Base-by-base conservation (phyloP, 2,797 vertebrate species). In the Enteromius anoplus region DNA sequence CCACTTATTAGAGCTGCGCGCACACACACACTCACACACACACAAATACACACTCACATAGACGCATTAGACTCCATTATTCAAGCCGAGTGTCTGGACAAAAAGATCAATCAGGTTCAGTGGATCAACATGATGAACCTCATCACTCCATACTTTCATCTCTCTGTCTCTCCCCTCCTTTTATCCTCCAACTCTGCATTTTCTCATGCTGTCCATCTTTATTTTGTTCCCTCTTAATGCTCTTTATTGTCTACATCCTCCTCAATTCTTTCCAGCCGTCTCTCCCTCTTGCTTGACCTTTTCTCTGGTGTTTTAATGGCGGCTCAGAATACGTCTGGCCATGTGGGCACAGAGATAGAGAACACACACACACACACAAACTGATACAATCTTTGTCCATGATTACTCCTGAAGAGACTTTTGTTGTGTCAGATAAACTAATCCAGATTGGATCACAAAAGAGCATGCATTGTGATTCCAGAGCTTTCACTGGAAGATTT, bases 101-200 rank as follows among this genome's bases (percentile, higher is more conserved):
- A 83, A 83, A 83, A 77, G 65, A 83, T 82, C 81, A 82, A 82
- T 82, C 62, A 82, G 62, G 70, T 82, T 83, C 82, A 83, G 49
- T 83, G 82, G 82, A 83, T 83, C 82, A 83, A 71, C 81, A 83
- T 78, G 81, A 83, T 82, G 84, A 72, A 78, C 73, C 75, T 58
- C 79, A 64, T 85, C 84, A 64, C 53, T 64, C 78, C 26, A 79
- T 80, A 79, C 71, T 80, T 80, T 75, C 66, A 79, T 83, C 81
- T 83, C 60, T 78, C 51, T 81, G 45, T 77, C 72, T 68, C 51
- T 77, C 60, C 53, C 17, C 49, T 85, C 72, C 75, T 77, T 85
- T 71, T 65, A 60, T 81, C 79, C 82, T 64, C 72, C 47, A 81
- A 71, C 79, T 82, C 79, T 78, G 75, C 73, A 81, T 81, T 82